phyloP scores from a whole-genome alignment of 2,113 vertebrate genomes.

The Gambusia holbrooki region DNA sequence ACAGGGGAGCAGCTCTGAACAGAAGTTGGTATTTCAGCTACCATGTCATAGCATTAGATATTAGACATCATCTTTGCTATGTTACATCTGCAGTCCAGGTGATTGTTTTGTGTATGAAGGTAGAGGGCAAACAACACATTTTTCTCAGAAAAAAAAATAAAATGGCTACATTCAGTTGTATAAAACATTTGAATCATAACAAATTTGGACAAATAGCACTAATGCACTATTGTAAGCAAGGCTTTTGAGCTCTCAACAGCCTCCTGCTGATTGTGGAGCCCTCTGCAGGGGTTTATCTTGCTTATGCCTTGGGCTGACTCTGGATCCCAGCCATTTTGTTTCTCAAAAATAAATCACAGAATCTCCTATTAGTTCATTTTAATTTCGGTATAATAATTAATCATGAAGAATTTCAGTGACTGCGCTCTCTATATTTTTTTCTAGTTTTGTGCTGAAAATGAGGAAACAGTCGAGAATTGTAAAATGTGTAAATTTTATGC shows the following conservation, averaged over 20 bases:
- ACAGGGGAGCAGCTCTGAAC: neutral
- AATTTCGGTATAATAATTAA: conserved; percentile 6
- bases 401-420: conserved; percentile 46
- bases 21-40: neutral
- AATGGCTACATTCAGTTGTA: neutral
- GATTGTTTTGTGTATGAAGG: neutral
- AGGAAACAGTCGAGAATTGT: conserved; percentile 61
- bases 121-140: neutral
- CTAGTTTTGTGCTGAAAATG: conserved; percentile 60
- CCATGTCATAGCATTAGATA: neutral
- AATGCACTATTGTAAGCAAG: too few species aligned
- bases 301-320: neutral
- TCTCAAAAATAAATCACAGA: neutral
- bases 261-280: neutral
- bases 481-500: conserved; percentile 80
- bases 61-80: too few species aligned
- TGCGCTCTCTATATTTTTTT: conserved; percentile 28
- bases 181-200: neutral
- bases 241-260: too few species aligned
- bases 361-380: conserved; percentile 1
- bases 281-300: neutral
- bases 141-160: neutral
- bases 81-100: neutral
- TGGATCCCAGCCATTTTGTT: neutral
- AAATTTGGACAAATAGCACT: too few species aligned